These are phyloP conservation scores for Drosophila melanica DNA, from an alignment of 1,140 invertebrate genomes.

Conservation along the genomic window DNA sequence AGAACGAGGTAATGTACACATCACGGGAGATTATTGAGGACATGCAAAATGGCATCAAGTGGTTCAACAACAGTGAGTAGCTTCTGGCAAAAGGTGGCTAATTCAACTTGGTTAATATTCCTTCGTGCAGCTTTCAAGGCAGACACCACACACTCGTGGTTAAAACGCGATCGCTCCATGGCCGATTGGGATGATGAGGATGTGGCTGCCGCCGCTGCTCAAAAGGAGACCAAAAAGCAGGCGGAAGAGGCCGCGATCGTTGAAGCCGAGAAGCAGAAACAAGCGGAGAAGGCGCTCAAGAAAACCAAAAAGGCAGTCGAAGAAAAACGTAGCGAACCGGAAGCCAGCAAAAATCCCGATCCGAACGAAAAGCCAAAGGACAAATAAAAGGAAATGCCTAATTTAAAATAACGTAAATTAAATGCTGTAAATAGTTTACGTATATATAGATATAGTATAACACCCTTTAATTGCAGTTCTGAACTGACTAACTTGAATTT, in stretches of 20 bases:
- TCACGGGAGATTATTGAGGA: conserved; percentile 87
- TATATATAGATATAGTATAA: too few relatives aligned
- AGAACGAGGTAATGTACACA: conserved; percentile 89
- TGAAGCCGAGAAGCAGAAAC: conserved; percentile 71
- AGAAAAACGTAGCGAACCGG: conserved; percentile 13
- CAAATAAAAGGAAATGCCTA: conserved; percentile 35
- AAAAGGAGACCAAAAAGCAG: conserved; percentile 69
- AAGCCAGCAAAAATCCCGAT: conserved; percentile 28
- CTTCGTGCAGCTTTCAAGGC: conserved; percentile 61
- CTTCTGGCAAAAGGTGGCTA: conserved; percentile 83
- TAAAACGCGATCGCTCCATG: conserved; percentile 84
- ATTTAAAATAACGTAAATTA: conserved; percentile 2
- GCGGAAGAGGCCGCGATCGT: conserved; percentile 56
- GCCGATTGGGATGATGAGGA: conserved; percentile 86
- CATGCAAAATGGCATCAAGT: conserved; percentile 87
- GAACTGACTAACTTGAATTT: conserved; percentile 47
- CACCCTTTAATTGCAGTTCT: conserved; percentile 42
- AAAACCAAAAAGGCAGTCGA: conserved; percentile 55
- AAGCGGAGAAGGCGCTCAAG: conserved; percentile 59
- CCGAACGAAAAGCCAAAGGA: conserved; percentile 52
- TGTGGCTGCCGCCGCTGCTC: conserved; percentile 71
- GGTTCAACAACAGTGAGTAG: conserved; percentile 74
- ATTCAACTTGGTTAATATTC: conserved; percentile 60
- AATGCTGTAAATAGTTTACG: too few relatives aligned
- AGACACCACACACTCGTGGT: conserved; percentile 74